These are phyloP conservation scores for Columba janthina DNA, from an alignment of 2,113 vertebrate species.

Conservation along the genomic window DNA sequence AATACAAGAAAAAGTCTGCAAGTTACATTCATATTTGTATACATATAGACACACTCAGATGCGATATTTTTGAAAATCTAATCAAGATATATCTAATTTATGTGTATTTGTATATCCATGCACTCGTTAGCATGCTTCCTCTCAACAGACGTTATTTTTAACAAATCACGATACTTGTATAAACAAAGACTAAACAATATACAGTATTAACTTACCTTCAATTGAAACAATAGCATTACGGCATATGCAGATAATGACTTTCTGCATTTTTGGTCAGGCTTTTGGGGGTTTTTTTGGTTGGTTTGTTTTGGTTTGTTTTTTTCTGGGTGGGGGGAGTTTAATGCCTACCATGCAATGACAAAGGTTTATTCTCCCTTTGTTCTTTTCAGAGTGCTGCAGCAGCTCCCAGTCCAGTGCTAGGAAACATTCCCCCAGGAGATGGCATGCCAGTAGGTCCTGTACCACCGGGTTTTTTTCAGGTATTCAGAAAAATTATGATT, in stretches of 20 bases:
- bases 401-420: constrained; percentile 94
- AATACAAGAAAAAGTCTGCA: background rate
- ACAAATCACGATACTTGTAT: background rate
- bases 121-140: background rate
- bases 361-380: constrained; percentile 81
- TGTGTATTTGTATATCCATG: background rate
- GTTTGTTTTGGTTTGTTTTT: background rate
- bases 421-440: constrained; percentile 96
- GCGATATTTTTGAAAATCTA: background rate
- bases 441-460: constrained; percentile 97
- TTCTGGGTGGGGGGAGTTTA: background rate
- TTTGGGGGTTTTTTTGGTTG: background rate
- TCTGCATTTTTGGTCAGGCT: constrained; percentile 53
- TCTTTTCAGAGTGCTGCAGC: constrained; percentile 94
- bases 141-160: constrained; percentile 7
- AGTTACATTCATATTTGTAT: background rate
- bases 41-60: background rate
- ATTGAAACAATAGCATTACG: constrained; percentile 1
- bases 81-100: background rate
- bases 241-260: constrained; percentile 9
- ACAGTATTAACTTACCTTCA: constrained; percentile 5
- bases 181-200: background rate
- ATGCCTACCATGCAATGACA: constrained; percentile 79
- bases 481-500: constrained; percentile 79
- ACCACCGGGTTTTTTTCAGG: constrained; percentile 98